Percentiles rank a stretch among this genome's conserved stretches.
Conservation (phyloP, 2,113 vertebrate species). For the Syngnathoides biaculeatus region DNA sequence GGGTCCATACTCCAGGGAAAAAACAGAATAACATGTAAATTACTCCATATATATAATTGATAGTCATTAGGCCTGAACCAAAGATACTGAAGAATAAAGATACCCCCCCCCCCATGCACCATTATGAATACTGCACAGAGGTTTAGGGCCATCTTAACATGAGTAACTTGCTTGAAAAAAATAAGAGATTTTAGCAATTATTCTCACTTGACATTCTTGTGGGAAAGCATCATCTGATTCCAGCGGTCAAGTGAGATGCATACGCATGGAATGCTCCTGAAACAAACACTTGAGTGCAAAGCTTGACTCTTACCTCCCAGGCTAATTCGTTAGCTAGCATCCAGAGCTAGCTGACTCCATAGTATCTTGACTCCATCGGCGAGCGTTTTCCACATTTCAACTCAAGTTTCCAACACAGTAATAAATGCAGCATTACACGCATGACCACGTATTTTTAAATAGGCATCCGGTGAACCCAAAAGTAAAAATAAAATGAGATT, state of each 20-base stretch:
- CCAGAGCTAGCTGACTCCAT: constrained; percentile 54
- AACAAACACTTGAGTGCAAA: neutral
- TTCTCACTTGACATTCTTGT: neutral
- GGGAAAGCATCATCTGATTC: neutral
- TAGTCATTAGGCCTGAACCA: neutral
- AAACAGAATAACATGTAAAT: neutral
- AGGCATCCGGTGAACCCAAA: neutral
- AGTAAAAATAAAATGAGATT: neutral
- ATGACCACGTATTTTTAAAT: neutral
- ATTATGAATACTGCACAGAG: constrained; percentile 4
- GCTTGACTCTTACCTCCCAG: constrained; percentile 42
- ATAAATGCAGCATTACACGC: neutral
- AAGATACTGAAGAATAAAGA: neutral
- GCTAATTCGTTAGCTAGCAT: constrained; percentile 55
- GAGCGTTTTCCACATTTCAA: constrained; percentile 38
- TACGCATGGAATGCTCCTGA: neutral
- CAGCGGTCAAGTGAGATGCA: neutral
- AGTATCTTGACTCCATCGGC: constrained; percentile 37
- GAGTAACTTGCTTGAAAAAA: constrained; percentile 6
- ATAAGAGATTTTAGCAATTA: neutral
- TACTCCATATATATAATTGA: neutral
- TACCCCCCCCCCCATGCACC: too few relatives aligned
- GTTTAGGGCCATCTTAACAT: constrained; percentile 42
- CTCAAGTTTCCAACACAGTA: neutral
- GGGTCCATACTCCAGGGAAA: neutral